Evolutionary conservation across 2,888 invertebrate genomes (phyloP), one percentile per base, ranked within the genome.

Genomic region (Volucella bombylans): DNA sequence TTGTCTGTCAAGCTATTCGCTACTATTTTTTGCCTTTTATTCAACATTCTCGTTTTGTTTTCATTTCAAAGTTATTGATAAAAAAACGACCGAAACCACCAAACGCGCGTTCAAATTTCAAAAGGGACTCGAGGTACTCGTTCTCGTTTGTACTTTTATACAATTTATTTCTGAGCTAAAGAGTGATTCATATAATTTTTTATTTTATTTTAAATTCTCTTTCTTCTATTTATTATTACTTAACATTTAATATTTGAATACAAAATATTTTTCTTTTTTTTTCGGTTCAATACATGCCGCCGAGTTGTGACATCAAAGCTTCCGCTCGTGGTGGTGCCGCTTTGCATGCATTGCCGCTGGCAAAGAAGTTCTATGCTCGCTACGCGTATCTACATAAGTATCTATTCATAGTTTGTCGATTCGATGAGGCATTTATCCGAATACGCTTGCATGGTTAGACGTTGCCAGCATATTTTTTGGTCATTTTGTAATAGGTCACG

Each of bases 1-100:
- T 83, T 83, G 82, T 81, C 79, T 83, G 82, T 79, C 82, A 83
- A 83, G 64, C 59, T 69, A 68, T 74, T 74, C 62, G 82, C 79
- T 69, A 83, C 82, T 64, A 79, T 79, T 83, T 83, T 83, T 59
- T 73, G 68, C 64, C 79, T 83, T 57, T 69, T 65, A 68, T 69
- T 55, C 18, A 62, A 31, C 50, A 54, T 68, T 57, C 55, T 73
- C 64, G 76, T 65, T 49, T 57, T 55, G 54, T 54, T 77, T 55
- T 18, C 38, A 31, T 10, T 41, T 64, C 12, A 15, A 82, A 64
- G 64, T 47, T 47, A n/a, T 72, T 39, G 67, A 72, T 65, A 71
- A 62, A 62, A 52, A 54, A n/a, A 55, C 4, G 6, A 31, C 31
- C 0, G 6, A 15, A 12, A 49, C n/a, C 61, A 61, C 38, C 41